Percentiles rank a stretch among this genome's conserved stretches.
phyloP scores from a whole-genome alignment of 2,888 invertebrate genomes.

The Microplitis deprimator region DNA sequence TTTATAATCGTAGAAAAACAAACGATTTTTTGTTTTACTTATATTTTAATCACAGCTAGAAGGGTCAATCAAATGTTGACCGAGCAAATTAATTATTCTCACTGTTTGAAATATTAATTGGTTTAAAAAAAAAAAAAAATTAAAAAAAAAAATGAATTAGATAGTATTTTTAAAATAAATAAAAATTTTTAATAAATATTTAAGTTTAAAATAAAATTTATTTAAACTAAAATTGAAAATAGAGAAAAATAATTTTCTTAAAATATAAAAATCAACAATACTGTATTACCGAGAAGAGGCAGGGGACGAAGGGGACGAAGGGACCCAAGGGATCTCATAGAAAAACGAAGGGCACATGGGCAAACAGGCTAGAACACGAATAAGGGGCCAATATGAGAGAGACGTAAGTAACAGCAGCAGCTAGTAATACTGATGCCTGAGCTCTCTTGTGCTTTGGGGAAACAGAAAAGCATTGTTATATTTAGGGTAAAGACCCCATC shows the following conservation, averaged over 20 bases:
- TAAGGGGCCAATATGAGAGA: neutral
- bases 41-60: neutral
- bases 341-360: neutral
- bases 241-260: neutral
- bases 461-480: constrained; percentile 33
- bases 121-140: neutral
- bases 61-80: neutral
- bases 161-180: neutral
- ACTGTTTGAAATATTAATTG: neutral
- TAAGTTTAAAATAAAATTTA: neutral
- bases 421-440: constrained; percentile 13
- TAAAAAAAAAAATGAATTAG: neutral
- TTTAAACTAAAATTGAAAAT: neutral
- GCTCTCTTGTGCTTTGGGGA: constrained; percentile 27
- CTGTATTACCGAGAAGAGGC: neutral
- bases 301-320: neutral
- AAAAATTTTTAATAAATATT: neutral
- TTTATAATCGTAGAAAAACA: neutral
- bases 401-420: constrained; percentile 15
- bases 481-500: constrained; percentile 36
- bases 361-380: neutral
- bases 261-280: neutral
- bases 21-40: neutral
- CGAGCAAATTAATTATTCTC: neutral
- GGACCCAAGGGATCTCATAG: neutral